Base-by-base conservation (phyloP, 92 coral and sea anemone genomes). In the Isaurus tuberculatus region DNA sequence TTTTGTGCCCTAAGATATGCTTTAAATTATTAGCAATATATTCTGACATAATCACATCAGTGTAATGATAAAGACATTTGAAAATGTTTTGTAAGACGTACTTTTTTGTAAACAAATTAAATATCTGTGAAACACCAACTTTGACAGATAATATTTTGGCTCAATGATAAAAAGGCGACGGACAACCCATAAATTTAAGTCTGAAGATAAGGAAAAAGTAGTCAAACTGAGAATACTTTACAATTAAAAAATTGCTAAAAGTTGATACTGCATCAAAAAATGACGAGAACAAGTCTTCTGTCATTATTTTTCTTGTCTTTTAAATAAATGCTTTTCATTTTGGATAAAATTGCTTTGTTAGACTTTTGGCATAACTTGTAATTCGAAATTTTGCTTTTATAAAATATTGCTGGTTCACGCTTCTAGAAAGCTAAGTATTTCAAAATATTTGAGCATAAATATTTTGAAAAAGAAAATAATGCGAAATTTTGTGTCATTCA, bases 51-150 rank as follows among this genome's bases (percentile, higher is more conserved):
- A 8, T 63, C 36, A 8, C 34, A 63, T 19, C 69, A 13, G 69
- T 63, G 34, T 63, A 26, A 9, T 32, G 30, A 61, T 25, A 15
- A 20, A 61, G 8, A 8, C 19, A 26, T 14, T 27, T 19, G 19
- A 63, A 27, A 63, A 33, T 11, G 15, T 63, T 8, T 10, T 28
- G 69, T 26, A 22, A 28, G 27, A 11, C 2, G 8, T 26, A 29
- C n/a, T 11, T 2, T 20, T 22, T 72, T 43, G 78, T 72, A 72
- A 72, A 72, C 78, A 72, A 6, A n/a, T n/a, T n/a, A n/a, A n/a
- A 70, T 36, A 70, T 70, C 29, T 70, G 34, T 70, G 13, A 46
- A 66, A 66, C 43, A 29, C n/a, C 30, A 33, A 30, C 44, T 70
- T 70, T 9, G 43, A 34, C 8, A 70, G 27, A 23, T 23, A 40